Percentiles rank a stretch among this genome's conserved stretches.
Conservation (phyloP, 2,888 invertebrate genomes). For the Biston stratarius region DNA sequence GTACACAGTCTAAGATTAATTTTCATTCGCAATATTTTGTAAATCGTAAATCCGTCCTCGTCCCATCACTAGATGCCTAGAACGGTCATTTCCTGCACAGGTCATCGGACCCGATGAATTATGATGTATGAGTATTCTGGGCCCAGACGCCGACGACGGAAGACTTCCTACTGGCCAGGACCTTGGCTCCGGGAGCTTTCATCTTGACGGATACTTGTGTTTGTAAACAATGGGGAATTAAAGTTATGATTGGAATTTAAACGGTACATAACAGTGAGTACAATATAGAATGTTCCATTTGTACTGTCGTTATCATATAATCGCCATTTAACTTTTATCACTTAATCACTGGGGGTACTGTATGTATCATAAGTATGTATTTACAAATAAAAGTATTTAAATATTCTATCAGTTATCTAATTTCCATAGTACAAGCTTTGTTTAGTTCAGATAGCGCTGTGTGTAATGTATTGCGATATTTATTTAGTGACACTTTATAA, state of each 20-base stretch:
- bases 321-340: too few species aligned
- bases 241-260: neutral
- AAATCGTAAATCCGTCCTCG: constrained; percentile 16
- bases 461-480: too few species aligned
- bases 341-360: too few species aligned
- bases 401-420: too few species aligned
- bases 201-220: constrained; percentile 21
- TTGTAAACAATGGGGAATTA: constrained; percentile 16
- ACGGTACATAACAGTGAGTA: neutral
- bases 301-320: too few species aligned
- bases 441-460: too few species aligned
- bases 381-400: too few species aligned
- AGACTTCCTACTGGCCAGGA: constrained; percentile 49
- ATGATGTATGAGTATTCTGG: constrained; percentile 61
- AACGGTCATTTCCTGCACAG: constrained; percentile 50
- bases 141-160: constrained; percentile 59
- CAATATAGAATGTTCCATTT: neutral
- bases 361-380: too few species aligned
- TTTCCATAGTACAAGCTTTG: too few species aligned
- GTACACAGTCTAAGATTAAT: too few species aligned
- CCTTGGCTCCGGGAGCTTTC: constrained; percentile 36
- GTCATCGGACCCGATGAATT: constrained; percentile 60
- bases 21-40: too few species aligned
- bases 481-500: too few species aligned
- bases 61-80: constrained; percentile 46